A percentile compares a stretch with the other conserved stretches of the same genome.
Evolutionary conservation across 2,888 invertebrate genomes (phyloP).

Genomic region (Chrysolina americana): DNA sequence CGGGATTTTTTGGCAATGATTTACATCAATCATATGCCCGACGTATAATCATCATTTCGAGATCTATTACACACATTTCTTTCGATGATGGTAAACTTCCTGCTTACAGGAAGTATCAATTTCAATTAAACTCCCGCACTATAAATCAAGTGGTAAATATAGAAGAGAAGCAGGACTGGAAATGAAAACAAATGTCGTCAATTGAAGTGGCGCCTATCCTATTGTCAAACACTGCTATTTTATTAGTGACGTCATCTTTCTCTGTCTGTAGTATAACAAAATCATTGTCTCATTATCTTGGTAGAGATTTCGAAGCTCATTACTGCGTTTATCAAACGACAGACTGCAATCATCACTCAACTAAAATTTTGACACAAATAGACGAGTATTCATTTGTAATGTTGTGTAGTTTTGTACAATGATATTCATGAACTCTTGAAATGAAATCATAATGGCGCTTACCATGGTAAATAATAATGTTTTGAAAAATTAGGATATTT

Average conservation of each 20-base stretch:
- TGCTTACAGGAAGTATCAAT: conserved; percentile 68
- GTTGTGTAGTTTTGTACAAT: not conserved
- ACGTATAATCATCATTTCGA: not conserved
- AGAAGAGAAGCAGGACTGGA: conserved; percentile 65
- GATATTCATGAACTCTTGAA: too few species aligned
- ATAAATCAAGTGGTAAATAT: conserved; percentile 69
- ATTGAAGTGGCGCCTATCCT: conserved; percentile 69
- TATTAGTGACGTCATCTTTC: conserved; percentile 60
- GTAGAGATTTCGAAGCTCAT: conserved; percentile 45
- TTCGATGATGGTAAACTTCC: conserved; percentile 52
- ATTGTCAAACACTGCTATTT: conserved; percentile 62
- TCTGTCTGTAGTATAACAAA: conserved; percentile 58
- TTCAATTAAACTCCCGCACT: conserved; percentile 67
- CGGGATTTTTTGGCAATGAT: too few species aligned
- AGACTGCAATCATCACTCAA: not conserved
- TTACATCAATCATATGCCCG: too few species aligned
- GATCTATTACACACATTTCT: conserved; percentile 26
- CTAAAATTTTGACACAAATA: not conserved
- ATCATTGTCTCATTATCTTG: conserved; percentile 48
- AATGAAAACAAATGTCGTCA: conserved; percentile 67
- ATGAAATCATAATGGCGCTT: too few species aligned
- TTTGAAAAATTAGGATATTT: too few species aligned
- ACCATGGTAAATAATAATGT: too few species aligned
- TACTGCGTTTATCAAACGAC: not conserved
- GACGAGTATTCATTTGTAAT: not conserved